phyloP scores from a whole-genome alignment of 2,888 invertebrate species.

The Caenorhabditis sp. region DNA sequence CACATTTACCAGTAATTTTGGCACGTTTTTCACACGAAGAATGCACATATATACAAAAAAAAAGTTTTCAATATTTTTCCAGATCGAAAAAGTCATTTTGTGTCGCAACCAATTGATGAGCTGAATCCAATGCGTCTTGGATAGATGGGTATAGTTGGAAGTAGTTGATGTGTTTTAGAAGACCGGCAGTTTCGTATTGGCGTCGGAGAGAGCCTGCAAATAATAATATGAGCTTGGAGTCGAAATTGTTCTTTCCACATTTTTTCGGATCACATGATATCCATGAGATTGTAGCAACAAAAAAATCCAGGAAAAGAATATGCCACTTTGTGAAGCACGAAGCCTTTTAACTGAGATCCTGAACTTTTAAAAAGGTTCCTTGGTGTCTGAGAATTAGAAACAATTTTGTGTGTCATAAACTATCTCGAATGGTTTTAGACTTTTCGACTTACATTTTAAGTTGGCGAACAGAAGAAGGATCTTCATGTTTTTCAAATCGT shows the following conservation, averaged over 20 bases:
- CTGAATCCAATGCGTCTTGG: slow-evolving; percentile 36
- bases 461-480: slow-evolving; percentile 46
- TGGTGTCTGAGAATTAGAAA: no score
- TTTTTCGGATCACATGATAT: no score
- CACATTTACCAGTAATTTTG: no score
- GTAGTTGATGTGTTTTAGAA: slow-evolving; percentile 27
- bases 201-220: slow-evolving; percentile 40
- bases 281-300: no score
- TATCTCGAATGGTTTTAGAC: background rate
- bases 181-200: slow-evolving; percentile 41
- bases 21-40: no score
- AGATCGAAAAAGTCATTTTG: slow-evolving; percentile 23
- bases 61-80: slow-evolving; percentile 2
- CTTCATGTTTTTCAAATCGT: slow-evolving; percentile 32
- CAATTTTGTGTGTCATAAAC: no score
- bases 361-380: no score
- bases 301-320: no score
- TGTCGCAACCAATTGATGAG: slow-evolving; percentile 17
- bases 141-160: slow-evolving; percentile 45
- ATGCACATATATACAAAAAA: background rate
- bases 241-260: no score
- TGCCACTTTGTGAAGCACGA: no score
- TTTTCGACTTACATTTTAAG: slow-evolving; percentile 34
- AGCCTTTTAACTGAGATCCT: no score
- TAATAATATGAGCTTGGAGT: no score